These are phyloP conservation scores for Leptinotarsa peninsularis DNA, from an alignment of 2,888 invertebrate genomes.

Conservation along the genomic window DNA sequence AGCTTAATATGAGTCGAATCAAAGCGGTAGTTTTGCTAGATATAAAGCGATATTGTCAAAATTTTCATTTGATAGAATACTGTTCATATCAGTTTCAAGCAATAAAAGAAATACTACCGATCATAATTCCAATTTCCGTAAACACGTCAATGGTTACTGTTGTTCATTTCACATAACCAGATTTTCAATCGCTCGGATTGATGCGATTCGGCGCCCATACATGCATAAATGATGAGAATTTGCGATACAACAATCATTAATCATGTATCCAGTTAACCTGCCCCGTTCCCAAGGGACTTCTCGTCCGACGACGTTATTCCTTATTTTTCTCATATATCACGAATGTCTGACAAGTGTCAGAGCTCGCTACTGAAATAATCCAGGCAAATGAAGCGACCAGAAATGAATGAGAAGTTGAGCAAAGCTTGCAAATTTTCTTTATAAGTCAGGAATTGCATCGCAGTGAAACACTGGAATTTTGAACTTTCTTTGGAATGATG, in stretches of 20 bases:
- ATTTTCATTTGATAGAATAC: too few relatives aligned
- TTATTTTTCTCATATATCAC: slow-evolving; percentile 66
- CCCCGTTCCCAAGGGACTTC: slow-evolving; percentile 54
- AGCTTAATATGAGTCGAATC: too few relatives aligned
- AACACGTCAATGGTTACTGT: slow-evolving; percentile 1
- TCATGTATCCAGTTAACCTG: slow-evolving; percentile 61
- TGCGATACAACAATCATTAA: slow-evolving; percentile 59
- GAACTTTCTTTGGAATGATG: not conserved
- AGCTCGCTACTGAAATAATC: slow-evolving; percentile 23
- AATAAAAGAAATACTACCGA: not conserved
- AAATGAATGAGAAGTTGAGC: not conserved
- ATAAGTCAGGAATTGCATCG: not conserved
- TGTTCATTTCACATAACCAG: slow-evolving; percentile 42
- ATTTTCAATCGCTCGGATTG: slow-evolving; percentile 48
- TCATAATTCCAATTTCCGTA: not conserved
- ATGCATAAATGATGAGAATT: slow-evolving; percentile 52
- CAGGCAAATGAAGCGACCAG: slow-evolving; percentile 28
- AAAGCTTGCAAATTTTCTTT: not conserved
- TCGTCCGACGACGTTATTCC: slow-evolving; percentile 56
- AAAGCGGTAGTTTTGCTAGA: too few relatives aligned
- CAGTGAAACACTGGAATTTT: not conserved
- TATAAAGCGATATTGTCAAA: too few relatives aligned
- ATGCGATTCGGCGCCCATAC: slow-evolving; percentile 47
- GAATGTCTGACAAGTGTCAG: slow-evolving; percentile 29
- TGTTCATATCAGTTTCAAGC: too few relatives aligned